Evolutionary conservation across 30 jellyfish, hydroid and myxozoan species (phyloP).

Genomic region (Turritopsis rubra): DNA sequence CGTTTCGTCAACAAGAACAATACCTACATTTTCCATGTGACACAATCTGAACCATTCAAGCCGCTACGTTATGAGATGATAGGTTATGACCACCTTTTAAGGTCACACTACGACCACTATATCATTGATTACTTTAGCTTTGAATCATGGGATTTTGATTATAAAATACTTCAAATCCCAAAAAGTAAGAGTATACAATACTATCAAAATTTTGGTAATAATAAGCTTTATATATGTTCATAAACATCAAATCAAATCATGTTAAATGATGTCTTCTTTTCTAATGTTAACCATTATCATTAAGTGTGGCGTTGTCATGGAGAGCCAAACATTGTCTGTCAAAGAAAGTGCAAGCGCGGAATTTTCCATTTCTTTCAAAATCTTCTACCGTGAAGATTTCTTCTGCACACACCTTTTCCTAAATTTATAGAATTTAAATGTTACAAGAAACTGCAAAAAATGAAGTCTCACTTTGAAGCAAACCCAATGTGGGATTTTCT

Average conservation of each 20-base stretch:
- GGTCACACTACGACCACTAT: slow-evolving; percentile 82
- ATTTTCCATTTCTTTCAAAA: no score
- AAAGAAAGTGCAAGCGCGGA: no score
- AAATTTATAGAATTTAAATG: slow-evolving; percentile 45
- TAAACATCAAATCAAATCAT: no score
- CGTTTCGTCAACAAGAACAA: slow-evolving; percentile 46
- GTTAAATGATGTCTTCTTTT: no score
- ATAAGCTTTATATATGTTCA: no score
- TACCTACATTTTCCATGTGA: slow-evolving; percentile 64
- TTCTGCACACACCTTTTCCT: no score
- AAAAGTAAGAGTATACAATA: slow-evolving; percentile 35
- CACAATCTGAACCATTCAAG: slow-evolving; percentile 44
- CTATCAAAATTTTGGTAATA: background rate
- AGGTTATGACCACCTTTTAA: slow-evolving; percentile 67
- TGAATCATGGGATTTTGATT: slow-evolving; percentile 40
- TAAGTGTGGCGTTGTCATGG: no score
- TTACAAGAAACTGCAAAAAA: slow-evolving; percentile 27
- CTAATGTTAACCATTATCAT: no score
- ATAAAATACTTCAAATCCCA: slow-evolving; percentile 50
- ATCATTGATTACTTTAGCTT: slow-evolving; percentile 48
- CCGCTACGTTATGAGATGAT: slow-evolving; percentile 79
- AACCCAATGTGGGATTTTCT: slow-evolving; percentile 56
- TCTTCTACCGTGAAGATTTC: no score
- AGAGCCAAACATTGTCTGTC: no score
- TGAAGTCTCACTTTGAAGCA: slow-evolving; percentile 47